A percentile compares a stretch with the other conserved stretches of the same genome.
phyloP scores from a whole-genome alignment of 2,113 vertebrate species.

The Petromus typicus region DNA sequence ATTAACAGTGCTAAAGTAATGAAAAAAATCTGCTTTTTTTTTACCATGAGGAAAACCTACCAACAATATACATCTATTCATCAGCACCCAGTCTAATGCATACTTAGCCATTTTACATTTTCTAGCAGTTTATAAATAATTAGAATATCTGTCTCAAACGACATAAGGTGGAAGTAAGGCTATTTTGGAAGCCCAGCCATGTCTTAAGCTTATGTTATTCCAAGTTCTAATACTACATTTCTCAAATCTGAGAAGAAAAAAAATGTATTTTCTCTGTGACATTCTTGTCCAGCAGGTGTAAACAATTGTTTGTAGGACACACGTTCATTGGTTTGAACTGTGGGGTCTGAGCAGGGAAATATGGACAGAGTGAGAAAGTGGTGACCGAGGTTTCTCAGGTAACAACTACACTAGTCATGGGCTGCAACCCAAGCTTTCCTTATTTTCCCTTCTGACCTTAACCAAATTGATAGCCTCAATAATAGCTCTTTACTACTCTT shows the following conservation, averaged over 20 bases:
- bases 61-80: slow-evolving; percentile 27
- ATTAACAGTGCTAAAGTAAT: slow-evolving; percentile 59
- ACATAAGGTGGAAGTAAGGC: neutral
- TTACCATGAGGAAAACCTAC: neutral
- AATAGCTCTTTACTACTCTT: neutral
- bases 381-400: neutral
- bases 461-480: neutral
- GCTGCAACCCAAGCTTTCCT: too few species aligned
- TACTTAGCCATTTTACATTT: neutral
- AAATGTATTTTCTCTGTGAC: neutral
- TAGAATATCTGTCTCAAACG: neutral
- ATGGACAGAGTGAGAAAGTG: neutral
- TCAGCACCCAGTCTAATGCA: neutral
- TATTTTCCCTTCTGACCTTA: neutral
- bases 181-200: neutral
- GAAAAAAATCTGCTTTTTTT: slow-evolving; percentile 41
- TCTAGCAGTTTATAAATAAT: neutral
- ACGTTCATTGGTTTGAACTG: neutral
- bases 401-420: neutral
- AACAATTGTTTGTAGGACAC: neutral
- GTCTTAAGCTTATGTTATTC: neutral
- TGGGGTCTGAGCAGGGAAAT: neutral
- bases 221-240: neutral
- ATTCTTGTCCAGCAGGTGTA: neutral
- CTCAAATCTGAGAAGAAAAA: slow-evolving; percentile 23